phyloP scores from a whole-genome alignment of 2,797 vertebrate genomes.

The Cyclopterus lumpus region DNA sequence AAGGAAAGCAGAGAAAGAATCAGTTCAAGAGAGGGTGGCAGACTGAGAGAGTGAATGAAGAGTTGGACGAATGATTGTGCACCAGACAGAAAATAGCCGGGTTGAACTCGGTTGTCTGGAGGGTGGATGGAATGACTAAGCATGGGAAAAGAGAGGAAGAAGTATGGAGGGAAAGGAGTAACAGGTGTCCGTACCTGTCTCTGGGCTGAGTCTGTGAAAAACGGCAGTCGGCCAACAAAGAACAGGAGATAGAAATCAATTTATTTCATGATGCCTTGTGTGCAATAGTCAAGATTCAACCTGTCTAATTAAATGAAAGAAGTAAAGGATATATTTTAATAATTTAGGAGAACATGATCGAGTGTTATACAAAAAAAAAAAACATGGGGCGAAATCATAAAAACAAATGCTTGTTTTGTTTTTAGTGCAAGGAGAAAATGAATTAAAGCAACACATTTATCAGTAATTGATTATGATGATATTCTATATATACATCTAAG shows the following conservation, averaged over 20 bases:
- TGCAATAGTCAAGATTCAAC: slow-evolving; percentile 12
- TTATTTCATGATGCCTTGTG: not conserved
- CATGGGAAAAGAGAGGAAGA: slow-evolving; percentile 13
- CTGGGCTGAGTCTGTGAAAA: slow-evolving; percentile 24
- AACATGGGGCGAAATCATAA: not conserved
- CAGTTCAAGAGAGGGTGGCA: not conserved
- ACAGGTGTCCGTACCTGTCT: slow-evolving; percentile 40
- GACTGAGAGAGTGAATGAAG: not conserved
- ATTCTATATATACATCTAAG: not conserved
- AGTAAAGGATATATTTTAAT: not conserved
- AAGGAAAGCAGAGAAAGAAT: slow-evolving; percentile 21
- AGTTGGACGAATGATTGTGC: slow-evolving; percentile 52
- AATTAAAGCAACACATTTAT: not conserved
- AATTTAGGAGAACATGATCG: not conserved
- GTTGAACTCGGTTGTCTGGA: slow-evolving; percentile 54
- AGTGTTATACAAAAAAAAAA: not conserved
- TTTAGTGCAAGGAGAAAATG: not conserved
- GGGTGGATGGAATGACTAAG: slow-evolving; percentile 28
- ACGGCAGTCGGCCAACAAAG: slow-evolving; percentile 5
- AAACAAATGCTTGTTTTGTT: not conserved
- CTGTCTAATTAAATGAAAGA: not conserved
- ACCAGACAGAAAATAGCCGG: slow-evolving; percentile 65
- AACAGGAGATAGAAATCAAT: not conserved
- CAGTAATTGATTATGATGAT: not conserved
- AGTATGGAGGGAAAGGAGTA: not conserved